Base-by-base conservation (phyloP, 2,888 invertebrate species). In the Chymomyza caudatula region DNA sequence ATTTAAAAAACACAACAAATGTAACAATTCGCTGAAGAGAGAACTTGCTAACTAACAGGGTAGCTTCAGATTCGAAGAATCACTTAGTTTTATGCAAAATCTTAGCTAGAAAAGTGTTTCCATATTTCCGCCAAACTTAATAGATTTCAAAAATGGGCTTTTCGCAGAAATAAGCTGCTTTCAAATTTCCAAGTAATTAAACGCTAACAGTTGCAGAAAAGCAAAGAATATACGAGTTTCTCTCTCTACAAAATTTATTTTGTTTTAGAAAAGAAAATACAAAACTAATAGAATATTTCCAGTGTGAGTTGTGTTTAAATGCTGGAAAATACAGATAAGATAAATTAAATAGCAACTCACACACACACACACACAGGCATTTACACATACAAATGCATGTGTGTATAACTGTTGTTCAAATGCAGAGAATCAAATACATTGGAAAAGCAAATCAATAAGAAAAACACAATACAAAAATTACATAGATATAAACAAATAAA, bases 311-410 rank as follows among this genome's bases (percentile, higher is more conserved):
- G 80, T 81, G 84, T 60, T 80, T 85, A 80, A 80, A 79, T 82
- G 83, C 80, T 80, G 80, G 85, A 80, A 80, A 80, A 65, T 65
- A 70, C 69, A 85, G 85, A 80, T 80, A 80, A 80, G 85, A 80
- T 75, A 75, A 82, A 75, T 75, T 72, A 72, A 61, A 58, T 69
- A 69, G 63, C 22, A 19, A 20, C 2, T 72, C 63, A 69, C 8
- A 56, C 20, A 56, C 11, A 56, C 55, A 22, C 63, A 71, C 68
- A 13, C 51, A 51, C 4, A 51, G 20, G 13, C 51, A 4, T 17
- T 51, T 53, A 53, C 29, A 29, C 5, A 25, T 59, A 55, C 19
- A 61, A 51, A 51, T 51, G 47, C 49, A 59, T 47, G 3, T 17
- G 8, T 47, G 15, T 47, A 47, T 19, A 47, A 47, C 47, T 54